Evolutionary conservation across 2,113 vertebrate species (phyloP).

Genomic region (Apodemus speciosus): DNA sequence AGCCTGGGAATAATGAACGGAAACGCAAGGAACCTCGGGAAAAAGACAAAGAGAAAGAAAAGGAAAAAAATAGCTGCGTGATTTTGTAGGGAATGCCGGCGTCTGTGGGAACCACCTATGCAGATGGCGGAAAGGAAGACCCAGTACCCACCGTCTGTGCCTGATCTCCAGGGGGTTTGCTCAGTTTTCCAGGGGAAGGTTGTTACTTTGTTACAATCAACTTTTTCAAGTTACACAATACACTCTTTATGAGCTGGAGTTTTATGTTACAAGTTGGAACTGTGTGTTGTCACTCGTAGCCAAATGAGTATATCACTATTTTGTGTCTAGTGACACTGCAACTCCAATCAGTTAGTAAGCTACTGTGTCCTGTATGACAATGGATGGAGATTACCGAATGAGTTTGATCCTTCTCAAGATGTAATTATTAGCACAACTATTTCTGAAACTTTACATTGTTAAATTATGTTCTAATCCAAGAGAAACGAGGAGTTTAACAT

Average conservation of each 20-base stretch:
- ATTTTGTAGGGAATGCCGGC: slow-evolving; percentile 91
- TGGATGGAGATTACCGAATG: slow-evolving; percentile 75
- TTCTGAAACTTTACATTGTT: slow-evolving; percentile 76
- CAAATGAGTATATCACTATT: slow-evolving; percentile 82
- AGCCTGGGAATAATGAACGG: slow-evolving; percentile 89
- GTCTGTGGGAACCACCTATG: slow-evolving; percentile 79
- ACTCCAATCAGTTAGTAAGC: slow-evolving; percentile 89
- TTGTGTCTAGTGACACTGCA: slow-evolving; percentile 84
- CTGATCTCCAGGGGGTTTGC: slow-evolving; percentile 89
- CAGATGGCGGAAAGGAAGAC: slow-evolving; percentile 80
- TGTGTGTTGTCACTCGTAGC: slow-evolving; percentile 87
- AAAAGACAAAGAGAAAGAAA: slow-evolving; percentile 89
- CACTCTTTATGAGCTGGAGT: slow-evolving; percentile 88
- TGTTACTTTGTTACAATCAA: slow-evolving; percentile 89
- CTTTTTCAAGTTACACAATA: slow-evolving; percentile 87
- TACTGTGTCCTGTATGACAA: slow-evolving; percentile 83
- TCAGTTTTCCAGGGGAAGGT: slow-evolving; percentile 83
- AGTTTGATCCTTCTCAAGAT: slow-evolving; percentile 80
- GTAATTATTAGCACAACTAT: slow-evolving; percentile 81
- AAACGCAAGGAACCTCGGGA: slow-evolving; percentile 93
- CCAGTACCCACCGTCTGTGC: slow-evolving; percentile 96
- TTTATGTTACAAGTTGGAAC: slow-evolving; percentile 84
- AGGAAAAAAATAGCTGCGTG: slow-evolving; percentile 94
- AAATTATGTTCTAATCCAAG: slow-evolving; percentile 77
- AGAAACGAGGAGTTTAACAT: slow-evolving; percentile 68